Base-by-base conservation (phyloP, 1,140 invertebrate genomes). In the Drosophila santomea region DNA sequence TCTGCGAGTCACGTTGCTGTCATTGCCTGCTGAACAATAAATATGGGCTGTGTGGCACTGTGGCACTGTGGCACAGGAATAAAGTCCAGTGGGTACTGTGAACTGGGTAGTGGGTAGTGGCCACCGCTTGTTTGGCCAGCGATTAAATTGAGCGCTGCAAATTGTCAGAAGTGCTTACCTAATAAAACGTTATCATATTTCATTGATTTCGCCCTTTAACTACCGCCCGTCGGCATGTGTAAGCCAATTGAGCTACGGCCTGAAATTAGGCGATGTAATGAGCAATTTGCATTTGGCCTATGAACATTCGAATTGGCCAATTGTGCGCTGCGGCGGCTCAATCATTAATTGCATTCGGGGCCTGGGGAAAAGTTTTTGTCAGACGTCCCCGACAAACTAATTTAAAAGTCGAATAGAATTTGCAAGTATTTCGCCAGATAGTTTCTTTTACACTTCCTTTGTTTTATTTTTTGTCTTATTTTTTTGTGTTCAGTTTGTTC, bases 401-500 rank as follows among this genome's bases (percentile, higher is more conserved):
- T 85, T 85, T 85, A 85, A 85, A 85, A 85, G 81, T 85, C 56
- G 71, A 85, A 85, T 85, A 61, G 72, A 80, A 69, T 73, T 84
- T 63, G 58, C 72, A 76, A 77, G 66, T 77, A 80, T 64, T 84
- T 73, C 59, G 61, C 54, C 61, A 57, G 59, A 64, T 63, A 72
- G 57, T 56, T 80, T 62, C 59, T 68, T 61, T 75, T 75, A 41
- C 20, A 23, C 36, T 15, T 66, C 10, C 28, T 38, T 61, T 41
- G 39, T 63, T 51, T 64, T 39, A 45, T 45, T 25, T 32, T 10
- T 17, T 17, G 17, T 17, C 17, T 17, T 17, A 17, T 17, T 15
- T 35, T 50, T 45, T 8, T 39, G 4, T 39, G 36, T 51, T 60
- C 35, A 28, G 38, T 39, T 45, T 45, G 17, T 45, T 44, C 20